Evolutionary conservation across 2,888 invertebrate species (phyloP), one percentile per base, ranked within the genome.

Genomic region (Dasypogon diadema): DNA sequence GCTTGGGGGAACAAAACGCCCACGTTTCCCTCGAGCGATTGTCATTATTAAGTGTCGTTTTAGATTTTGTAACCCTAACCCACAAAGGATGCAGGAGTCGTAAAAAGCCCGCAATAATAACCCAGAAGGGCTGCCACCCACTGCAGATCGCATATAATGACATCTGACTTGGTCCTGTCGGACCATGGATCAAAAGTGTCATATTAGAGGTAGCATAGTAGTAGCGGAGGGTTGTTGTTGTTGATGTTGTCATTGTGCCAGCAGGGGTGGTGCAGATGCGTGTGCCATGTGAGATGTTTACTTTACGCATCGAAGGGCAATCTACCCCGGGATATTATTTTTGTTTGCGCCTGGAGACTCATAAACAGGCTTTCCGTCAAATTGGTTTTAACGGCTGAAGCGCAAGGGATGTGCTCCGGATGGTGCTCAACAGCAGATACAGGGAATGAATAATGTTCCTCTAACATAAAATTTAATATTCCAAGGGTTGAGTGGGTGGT

Each of bases 11-110:
- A 8, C 30, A 8, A 30, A 8, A 30, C 2, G 54, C 42, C 21
- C 12, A 42, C 21, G 42, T 46, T 6, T n/a, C 63, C 22, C 63
- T 22, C 18, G 42, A 14, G 63, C 22, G 63, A 65, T 65, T 65
- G 63, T 65, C 42, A 46, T 65, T 65, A 65, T 65, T 65, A 65
- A 65, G 63, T 65, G 63, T 65, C 63, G 30, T 46, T 65, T 65
- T 65, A 46, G 46, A 65, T 65, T 65, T 65, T 65, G 63, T 18
- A 18, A 21, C 21, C 63, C 46, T 18, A 18, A 21, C 21, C 63
- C 46, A 22, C 46, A 65, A 21, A 65, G 42, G 42, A 42, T 22
- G 30, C 8, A 22, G 42, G n/a, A 22, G 22, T 8, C 46, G 46
- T 18, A n/a, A 46, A n/a, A 14, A 30, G 22, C 46, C 42, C 42